Evolutionary conservation across 2,797 vertebrate species (phyloP).

Genomic region (Denticeps clupeoides): DNA sequence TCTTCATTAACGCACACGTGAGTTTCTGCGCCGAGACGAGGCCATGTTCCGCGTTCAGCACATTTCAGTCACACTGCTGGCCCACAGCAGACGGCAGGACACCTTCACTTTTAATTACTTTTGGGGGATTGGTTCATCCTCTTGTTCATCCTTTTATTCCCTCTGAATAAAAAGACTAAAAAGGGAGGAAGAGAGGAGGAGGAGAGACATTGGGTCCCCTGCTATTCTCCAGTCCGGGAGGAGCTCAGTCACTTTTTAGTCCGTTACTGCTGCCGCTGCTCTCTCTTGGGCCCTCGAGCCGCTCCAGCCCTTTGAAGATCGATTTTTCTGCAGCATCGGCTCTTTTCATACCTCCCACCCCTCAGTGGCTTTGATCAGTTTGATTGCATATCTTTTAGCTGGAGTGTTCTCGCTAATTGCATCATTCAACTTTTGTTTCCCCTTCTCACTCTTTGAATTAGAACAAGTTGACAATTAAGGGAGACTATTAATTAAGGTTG

Average conservation of each 20-base stretch:
- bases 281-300: not conserved
- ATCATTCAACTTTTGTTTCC: slow-evolving; percentile 42
- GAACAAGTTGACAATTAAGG: slow-evolving; percentile 48
- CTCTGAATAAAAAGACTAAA: slow-evolving; percentile 11
- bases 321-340: slow-evolving; percentile 54
- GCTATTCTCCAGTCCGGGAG: slow-evolving; percentile 44
- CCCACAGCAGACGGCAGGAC: slow-evolving; percentile 17
- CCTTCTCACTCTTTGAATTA: slow-evolving; percentile 20
- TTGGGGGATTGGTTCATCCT: slow-evolving; percentile 21
- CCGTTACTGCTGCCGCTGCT: slow-evolving; percentile 30
- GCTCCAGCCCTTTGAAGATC: slow-evolving; percentile 11
- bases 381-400: slow-evolving; percentile 56
- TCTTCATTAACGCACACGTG: no score
- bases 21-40: no score
- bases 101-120: slow-evolving; percentile 40
- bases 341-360: slow-evolving; percentile 42
- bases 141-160: slow-evolving; percentile 16
- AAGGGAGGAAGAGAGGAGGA: slow-evolving; percentile 8
- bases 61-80: no score
- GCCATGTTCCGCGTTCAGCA: no score
- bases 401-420: slow-evolving; percentile 58
- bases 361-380: slow-evolving; percentile 46
- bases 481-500: slow-evolving; percentile 55
- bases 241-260: slow-evolving; percentile 44
- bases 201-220: slow-evolving; percentile 30